Base-by-base conservation (phyloP, 2,113 vertebrate species). In the Salvelinus fontinalis region DNA sequence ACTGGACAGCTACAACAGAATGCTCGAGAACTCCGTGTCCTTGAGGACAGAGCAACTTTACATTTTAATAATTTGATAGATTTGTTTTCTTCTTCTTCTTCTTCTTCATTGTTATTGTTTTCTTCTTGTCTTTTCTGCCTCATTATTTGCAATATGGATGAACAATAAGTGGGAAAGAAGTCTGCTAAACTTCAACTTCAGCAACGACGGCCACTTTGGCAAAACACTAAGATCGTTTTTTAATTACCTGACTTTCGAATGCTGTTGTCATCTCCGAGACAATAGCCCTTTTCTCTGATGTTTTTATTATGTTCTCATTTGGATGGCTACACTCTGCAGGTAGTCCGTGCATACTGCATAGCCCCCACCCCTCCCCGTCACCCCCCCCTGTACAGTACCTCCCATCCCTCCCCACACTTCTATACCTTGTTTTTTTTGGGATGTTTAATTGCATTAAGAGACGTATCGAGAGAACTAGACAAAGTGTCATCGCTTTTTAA, bases 401-500 rank as follows among this genome's bases (percentile, higher is more conserved):
- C 75, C 74, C 72, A 66, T 75, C 64, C 66, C 79, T 49, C 75
- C 67, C 54, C 75, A 79, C 73, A 85, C 78, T 75, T 51, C 54
- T 75, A 73, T 79, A 82, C 81, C 84, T 87, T 75, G 77, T 82
- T 82, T 83, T 83, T 87, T 86, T 87, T 82, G 83, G 82, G 82
- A 85, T 84, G 85, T 84, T 87, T 88, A 87, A 90, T 90, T 87
- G 85, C 93, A 92, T 94, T 94, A 95, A 94, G 93, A 92, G 94
- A 86, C 12, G 39, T 70, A 16, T 49, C 3, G 67, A 86, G 85
- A 88, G 54, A 60, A 22, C 5, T 16, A 34, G 71, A 73, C 51
- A 4, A 85, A 93, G 93, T 93, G 93, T 95, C 89, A 88, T 91
- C 92, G 90, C 93, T 94, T 96, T 95, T 94, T 93, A 94, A 96